These are phyloP conservation scores for Schlechtendalia chinensis DNA, from an alignment of 1,140 invertebrate genomes.

Conservation along the genomic window DNA sequence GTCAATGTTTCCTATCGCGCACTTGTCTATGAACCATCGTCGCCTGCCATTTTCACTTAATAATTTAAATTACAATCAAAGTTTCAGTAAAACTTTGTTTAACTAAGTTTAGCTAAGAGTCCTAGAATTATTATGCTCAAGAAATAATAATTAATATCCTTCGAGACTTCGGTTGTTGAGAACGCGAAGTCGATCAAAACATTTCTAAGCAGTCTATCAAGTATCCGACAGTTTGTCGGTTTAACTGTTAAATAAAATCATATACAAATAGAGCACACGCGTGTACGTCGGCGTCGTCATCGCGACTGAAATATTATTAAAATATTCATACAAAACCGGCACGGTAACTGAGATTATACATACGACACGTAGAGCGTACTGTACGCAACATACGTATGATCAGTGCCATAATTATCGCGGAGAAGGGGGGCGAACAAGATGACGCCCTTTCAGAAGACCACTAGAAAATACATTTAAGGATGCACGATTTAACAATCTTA, in stretches of 20 bases:
- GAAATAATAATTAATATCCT: conserved; percentile 41
- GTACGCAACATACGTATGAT: too few relatives aligned
- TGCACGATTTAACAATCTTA: too few relatives aligned
- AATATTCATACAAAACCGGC: too few relatives aligned
- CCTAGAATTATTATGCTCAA: conserved; percentile 8
- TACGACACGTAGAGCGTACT: too few relatives aligned
- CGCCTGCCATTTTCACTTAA: background rate
- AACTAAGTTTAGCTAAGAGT: background rate
- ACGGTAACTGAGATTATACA: too few relatives aligned
- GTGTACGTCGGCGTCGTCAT: too few relatives aligned
- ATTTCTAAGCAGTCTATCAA: background rate
- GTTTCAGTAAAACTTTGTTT: conserved; percentile 37
- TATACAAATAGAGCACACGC: background rate
- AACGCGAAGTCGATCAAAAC: conserved; percentile 24
- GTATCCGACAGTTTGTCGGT: background rate
- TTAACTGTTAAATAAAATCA: background rate
- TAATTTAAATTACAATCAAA: conserved; percentile 45
- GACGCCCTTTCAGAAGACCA: too few relatives aligned
- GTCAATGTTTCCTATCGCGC: too few relatives aligned
- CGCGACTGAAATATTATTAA: too few relatives aligned
- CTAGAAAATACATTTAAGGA: too few relatives aligned
- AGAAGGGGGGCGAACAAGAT: too few relatives aligned
- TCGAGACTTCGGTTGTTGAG: conserved; percentile 12
- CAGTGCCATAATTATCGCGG: too few relatives aligned
- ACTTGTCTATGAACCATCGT: background rate